These are phyloP conservation scores for Helarctos malayanus DNA, from an alignment of 2,797 vertebrate genomes.

Conservation along the genomic window DNA sequence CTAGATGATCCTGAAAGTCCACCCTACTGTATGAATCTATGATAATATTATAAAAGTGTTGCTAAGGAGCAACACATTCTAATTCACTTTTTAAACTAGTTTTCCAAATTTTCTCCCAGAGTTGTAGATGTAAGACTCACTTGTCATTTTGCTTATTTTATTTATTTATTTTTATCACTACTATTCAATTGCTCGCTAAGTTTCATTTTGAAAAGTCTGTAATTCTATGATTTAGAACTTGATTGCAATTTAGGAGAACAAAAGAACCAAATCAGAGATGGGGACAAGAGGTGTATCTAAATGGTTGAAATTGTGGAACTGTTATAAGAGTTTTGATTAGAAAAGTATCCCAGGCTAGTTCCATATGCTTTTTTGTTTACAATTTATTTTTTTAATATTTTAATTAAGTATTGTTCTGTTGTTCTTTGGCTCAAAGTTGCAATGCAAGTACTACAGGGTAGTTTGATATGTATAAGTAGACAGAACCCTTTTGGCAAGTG, in stretches of 20 bases:
- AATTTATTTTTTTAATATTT: neutral
- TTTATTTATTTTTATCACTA: slow-evolving; percentile 39
- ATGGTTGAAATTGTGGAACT: slow-evolving; percentile 14
- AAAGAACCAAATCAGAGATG: slow-evolving; percentile 57
- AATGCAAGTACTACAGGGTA: neutral
- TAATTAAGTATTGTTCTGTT: slow-evolving; percentile 55
- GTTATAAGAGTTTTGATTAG: slow-evolving; percentile 51
- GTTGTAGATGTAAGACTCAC: neutral
- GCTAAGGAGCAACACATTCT: neutral
- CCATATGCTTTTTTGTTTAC: neutral
- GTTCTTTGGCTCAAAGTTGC: slow-evolving; percentile 36
- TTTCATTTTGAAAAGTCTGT: slow-evolving; percentile 49
- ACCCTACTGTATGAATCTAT: neutral
- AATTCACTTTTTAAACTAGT: neutral
- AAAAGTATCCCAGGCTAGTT: slow-evolving; percentile 8
- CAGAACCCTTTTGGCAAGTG: slow-evolving; percentile 32
- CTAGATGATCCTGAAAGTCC: neutral
- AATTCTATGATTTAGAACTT: slow-evolving; percentile 46
- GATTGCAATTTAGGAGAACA: slow-evolving; percentile 45
- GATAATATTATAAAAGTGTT: slow-evolving; percentile 25
- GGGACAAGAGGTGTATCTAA: slow-evolving; percentile 36
- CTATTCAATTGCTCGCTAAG: slow-evolving; percentile 36
- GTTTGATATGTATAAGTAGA: neutral
- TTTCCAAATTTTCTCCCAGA: slow-evolving; percentile 17
- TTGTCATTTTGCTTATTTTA: slow-evolving; percentile 37